phyloP scores from a whole-genome alignment of 2,888 invertebrate genomes.

The Pandemis heparana region DNA sequence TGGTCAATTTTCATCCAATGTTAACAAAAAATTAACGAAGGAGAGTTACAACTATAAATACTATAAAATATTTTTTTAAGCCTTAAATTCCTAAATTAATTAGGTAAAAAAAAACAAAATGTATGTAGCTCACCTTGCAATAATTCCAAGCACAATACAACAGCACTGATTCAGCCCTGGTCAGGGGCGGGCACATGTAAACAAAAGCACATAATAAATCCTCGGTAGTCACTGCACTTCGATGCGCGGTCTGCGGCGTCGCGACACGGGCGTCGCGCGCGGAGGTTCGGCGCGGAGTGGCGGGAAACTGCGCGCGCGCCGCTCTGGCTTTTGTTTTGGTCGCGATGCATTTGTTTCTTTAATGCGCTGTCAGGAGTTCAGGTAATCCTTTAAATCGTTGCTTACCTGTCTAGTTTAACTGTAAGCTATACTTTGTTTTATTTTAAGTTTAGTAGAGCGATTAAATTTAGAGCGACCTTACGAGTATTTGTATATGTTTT shows the following conservation, averaged over 20 bases:
- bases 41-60: no score
- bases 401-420: neutral
- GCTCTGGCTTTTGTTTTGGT: slow-evolving; percentile 40
- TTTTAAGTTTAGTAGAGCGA: no score
- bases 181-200: slow-evolving; percentile 73
- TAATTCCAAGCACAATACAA: slow-evolving; percentile 53
- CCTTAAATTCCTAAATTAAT: no score
- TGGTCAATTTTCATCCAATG: no score
- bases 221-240: slow-evolving; percentile 63
- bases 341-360: slow-evolving; percentile 11
- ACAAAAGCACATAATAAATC: slow-evolving; percentile 71
- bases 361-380: neutral
- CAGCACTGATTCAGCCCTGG: slow-evolving; percentile 63
- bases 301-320: slow-evolving; percentile 51
- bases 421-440: no score
- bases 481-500: no score
- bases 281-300: slow-evolving; percentile 80
- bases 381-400: neutral
- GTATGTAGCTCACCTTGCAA: slow-evolving; percentile 59
- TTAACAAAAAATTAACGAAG: no score
- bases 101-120: slow-evolving; percentile 43
- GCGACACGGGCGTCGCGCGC: slow-evolving; percentile 79
- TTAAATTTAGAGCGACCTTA: no score
- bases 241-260: slow-evolving; percentile 70
- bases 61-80: no score